Evolutionary conservation across 2,888 invertebrate species (phyloP), one percentile per base, ranked within the genome.

Genomic region (Drosophila diplacantha): DNA sequence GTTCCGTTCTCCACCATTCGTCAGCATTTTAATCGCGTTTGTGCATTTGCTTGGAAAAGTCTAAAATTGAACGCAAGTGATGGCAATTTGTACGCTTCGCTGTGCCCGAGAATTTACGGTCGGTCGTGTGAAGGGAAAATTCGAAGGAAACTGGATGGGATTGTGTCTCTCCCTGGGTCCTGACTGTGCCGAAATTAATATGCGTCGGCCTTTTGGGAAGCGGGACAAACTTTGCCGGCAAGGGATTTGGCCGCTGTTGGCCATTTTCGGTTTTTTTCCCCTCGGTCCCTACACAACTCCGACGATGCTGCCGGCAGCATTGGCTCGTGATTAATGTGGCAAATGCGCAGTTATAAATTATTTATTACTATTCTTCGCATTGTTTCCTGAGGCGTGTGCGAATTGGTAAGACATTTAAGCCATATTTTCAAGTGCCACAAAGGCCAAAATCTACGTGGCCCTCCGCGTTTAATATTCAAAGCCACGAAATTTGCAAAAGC

Each of bases 61-160:
- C 80, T 80, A 83, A 80, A 83, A 83, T 80, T 80, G 77, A 82
- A 82, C 84, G 81, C 83, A 79, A 79, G 81, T 83, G 82, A 81
- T 79, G 78, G 83, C 76, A 83, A 80, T 83, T 80, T 82, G 83
- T 79, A 74, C 80, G 77, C 80, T 81, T 83, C 82, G 81, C 56
- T 68, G 57, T 52, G 53, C 32, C 38, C 43, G 63, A 43, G 63
- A 37, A 47, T 44, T 32, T 32, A 55, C 31, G 44, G 37, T 35
- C 39, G 68, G 46, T 38, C 58, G 29, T 46, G 44, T 46, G 44
- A 35, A 16, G 39, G 44, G 43, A 20, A 35, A 11, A 22, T 31
- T 12, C 24, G 29, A 24, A 32, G 26, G 53, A 53, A 32, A 29
- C 29, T 24, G 35, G 35, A 26, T 32, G 26, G 53, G 26, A 11